phyloP scores from a whole-genome alignment of 2,797 vertebrate genomes.

The Channa striata region DNA sequence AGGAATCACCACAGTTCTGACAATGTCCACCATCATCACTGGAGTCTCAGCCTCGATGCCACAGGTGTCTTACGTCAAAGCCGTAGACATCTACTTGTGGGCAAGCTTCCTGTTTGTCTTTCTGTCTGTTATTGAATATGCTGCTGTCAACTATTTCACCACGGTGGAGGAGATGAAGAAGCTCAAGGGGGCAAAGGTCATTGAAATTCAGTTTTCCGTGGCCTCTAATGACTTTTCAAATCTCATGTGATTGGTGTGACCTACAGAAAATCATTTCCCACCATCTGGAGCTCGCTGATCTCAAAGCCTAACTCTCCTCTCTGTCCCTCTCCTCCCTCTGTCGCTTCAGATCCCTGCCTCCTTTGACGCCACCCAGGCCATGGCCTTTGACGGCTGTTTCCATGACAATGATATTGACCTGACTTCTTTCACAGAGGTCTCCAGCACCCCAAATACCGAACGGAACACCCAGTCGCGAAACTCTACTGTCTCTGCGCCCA shows the following conservation, averaged over 20 bases:
- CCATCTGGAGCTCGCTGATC: slow-evolving; percentile 20
- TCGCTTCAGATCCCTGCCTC: slow-evolving; percentile 83
- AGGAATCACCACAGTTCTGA: slow-evolving; percentile 94
- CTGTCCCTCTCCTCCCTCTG: slow-evolving; percentile 46
- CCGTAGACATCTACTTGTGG: slow-evolving; percentile 93
- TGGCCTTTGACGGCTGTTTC: slow-evolving; percentile 92
- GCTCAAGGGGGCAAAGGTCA: slow-evolving; percentile 87
- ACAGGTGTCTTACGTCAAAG: slow-evolving; percentile 95
- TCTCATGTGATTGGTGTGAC: slow-evolving; percentile 5
- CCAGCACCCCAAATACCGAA: slow-evolving; percentile 84
- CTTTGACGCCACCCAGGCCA: slow-evolving; percentile 86
- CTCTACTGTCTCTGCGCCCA: slow-evolving; percentile 67
- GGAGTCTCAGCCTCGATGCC: slow-evolving; percentile 93
- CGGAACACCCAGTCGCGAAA: slow-evolving; percentile 76
- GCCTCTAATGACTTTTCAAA: slow-evolving; percentile 4
- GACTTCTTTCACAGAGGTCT: slow-evolving; percentile 78
- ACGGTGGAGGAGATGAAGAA: slow-evolving; percentile 90
- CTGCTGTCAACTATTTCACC: slow-evolving; percentile 94
- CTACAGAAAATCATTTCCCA: slow-evolving; percentile 23
- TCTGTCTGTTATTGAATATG: slow-evolving; percentile 92
- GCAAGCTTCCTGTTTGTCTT: slow-evolving; percentile 94
- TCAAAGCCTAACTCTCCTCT: slow-evolving; percentile 30
- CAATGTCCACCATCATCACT: slow-evolving; percentile 94
- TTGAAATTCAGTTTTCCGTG: slow-evolving; percentile 1
- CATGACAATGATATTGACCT: slow-evolving; percentile 88